Evolutionary conservation across 2,888 invertebrate species (phyloP).

Genomic region (Neocrepidodera transversa): DNA sequence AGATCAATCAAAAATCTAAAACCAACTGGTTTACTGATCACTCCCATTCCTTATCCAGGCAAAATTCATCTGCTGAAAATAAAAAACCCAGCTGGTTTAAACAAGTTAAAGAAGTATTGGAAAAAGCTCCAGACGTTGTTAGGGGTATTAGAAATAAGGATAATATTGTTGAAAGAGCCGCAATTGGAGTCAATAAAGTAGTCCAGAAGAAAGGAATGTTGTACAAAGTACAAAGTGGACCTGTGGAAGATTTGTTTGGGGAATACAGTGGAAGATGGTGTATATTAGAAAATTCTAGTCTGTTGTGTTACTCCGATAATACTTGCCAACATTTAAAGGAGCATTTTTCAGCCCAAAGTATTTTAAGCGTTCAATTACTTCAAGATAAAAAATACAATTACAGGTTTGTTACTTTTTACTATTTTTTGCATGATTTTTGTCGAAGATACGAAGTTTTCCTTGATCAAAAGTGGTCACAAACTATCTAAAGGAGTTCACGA

Average conservation of each 20-base stretch:
- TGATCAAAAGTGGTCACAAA: no score
- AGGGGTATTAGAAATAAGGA: constrained; percentile 44
- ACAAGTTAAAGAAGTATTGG: constrained; percentile 59
- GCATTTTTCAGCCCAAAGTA: constrained; percentile 70
- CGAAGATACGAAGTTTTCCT: no score
- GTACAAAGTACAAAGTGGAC: constrained; percentile 67
- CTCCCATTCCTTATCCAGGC: constrained; percentile 16
- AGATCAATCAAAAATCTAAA: constrained; percentile 44
- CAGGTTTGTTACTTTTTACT: constrained; percentile 57
- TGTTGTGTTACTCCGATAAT: constrained; percentile 77
- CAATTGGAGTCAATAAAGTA: constrained; percentile 60
- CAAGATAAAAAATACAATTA: constrained; percentile 63
- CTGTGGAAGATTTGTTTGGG: constrained; percentile 76
- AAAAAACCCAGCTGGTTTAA: constrained; percentile 59
- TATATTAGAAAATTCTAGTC: constrained; percentile 73
- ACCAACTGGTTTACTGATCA: constrained; percentile 51
- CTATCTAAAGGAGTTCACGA: no score
- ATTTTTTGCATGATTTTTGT: no score
- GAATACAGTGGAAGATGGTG: constrained; percentile 79
- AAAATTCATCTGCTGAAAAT: constrained; percentile 29
- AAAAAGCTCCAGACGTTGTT: constrained; percentile 63
- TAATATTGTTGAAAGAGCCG: constrained; percentile 63
- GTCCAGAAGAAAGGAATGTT: constrained; percentile 69
- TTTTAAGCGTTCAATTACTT: constrained; percentile 71
- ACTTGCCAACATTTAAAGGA: constrained; percentile 74